A percentile compares a stretch with the other conserved stretches of the same genome.
These are phyloP conservation scores for Lagorchestes hirsutus DNA, from an alignment of 2,797 vertebrate genomes.

Conservation along the genomic window DNA sequence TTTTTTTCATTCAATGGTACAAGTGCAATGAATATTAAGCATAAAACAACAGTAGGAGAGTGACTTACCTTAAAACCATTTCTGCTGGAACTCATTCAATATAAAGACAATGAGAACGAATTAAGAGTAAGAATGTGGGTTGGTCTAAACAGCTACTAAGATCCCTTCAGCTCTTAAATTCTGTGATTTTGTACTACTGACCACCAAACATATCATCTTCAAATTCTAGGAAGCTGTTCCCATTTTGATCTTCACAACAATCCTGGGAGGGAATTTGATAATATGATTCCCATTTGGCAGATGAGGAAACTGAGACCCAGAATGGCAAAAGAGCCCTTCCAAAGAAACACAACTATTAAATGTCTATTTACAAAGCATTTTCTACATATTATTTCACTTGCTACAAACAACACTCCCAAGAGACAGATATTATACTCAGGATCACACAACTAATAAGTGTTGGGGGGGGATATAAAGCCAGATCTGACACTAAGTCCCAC, in stretches of 20 bases:
- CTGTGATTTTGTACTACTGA: not conserved
- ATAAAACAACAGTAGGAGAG: not conserved
- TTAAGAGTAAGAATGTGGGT: not conserved
- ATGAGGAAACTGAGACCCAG: not conserved
- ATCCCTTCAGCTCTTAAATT: not conserved
- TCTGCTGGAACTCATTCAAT: not conserved
- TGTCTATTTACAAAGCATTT: not conserved
- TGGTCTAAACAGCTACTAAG: not conserved
- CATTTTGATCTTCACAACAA: not conserved
- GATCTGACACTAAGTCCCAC: not conserved
- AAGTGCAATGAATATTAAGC: not conserved
- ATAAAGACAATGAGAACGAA: not conserved
- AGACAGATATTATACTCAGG: not conserved
- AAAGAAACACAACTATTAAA: not conserved
- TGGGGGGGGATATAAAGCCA: not conserved
- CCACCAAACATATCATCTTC: not conserved
- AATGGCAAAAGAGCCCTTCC: not conserved
- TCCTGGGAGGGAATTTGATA: not conserved
- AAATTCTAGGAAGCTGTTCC: not conserved
- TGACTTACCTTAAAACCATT: not conserved
- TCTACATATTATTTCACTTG: not conserved
- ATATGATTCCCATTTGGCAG: not conserved
- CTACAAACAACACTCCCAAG: not conserved
- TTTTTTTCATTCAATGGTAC: slow-evolving; percentile 21
- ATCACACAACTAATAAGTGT: not conserved